Percentiles rank a stretch among this genome's conserved stretches.
These are phyloP conservation scores for Tympanoctomys barrerae DNA, from an alignment of 2,797 vertebrate genomes.

Conservation along the genomic window DNA sequence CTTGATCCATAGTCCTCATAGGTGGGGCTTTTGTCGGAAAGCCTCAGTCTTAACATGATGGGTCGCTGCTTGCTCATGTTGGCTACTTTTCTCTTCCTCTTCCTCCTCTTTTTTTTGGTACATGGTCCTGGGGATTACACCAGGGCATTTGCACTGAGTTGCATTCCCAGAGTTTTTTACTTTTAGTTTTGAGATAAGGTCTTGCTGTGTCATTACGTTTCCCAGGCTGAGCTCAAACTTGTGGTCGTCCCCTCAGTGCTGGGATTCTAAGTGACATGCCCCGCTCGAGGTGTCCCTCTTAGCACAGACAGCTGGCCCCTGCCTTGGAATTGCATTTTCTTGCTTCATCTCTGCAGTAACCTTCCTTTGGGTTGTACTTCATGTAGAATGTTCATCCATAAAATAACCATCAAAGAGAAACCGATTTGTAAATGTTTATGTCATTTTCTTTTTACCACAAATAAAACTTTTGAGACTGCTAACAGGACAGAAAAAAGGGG, in stretches of 20 bases:
- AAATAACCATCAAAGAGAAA: not conserved
- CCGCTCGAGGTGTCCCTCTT: not conserved
- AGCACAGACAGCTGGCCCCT: not conserved
- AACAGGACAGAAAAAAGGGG: not conserved
- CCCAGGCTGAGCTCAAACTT: not conserved
- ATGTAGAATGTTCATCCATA: not conserved
- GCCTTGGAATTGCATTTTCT: not conserved
- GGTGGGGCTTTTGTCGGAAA: not conserved
- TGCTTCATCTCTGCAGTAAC: not conserved
- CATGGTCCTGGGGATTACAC: not conserved
- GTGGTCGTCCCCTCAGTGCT: not conserved
- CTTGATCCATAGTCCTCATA: not conserved
- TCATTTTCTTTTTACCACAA: not conserved
- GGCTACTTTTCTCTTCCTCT: not conserved
- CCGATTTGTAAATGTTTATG: not conserved
- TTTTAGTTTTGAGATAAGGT: not conserved
- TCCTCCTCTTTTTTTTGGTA: not conserved
- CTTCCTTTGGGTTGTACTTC: not conserved
- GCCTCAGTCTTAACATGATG: not conserved
- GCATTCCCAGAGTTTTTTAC: not conserved
- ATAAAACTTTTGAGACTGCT: slow-evolving; percentile 5
- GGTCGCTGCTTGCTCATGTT: not conserved
- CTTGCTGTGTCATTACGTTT: not conserved
- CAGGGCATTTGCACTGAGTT: not conserved
- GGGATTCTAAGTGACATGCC: not conserved